Evolutionary conservation across 2,797 vertebrate species (phyloP).

Genomic region (Tangara arthus): DNA sequence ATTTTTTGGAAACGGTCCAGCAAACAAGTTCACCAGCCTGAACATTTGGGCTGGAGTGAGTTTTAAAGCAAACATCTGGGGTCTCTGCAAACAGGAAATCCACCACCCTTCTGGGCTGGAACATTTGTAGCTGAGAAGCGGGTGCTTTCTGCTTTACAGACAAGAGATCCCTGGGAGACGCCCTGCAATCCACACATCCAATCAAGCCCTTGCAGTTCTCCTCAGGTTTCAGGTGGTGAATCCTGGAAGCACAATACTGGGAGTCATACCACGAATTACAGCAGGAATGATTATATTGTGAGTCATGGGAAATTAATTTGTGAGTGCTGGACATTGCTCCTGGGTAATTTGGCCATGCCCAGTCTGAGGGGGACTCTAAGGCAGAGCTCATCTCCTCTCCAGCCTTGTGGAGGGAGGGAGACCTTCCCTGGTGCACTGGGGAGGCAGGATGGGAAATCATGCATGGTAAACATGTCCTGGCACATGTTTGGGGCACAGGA

Average conservation of each 20-base stretch:
- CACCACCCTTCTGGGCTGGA: neutral
- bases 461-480: neutral
- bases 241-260: neutral
- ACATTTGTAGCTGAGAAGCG: neutral
- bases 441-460: rapidly evolving
- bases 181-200: neutral
- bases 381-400: neutral
- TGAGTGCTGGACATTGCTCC: slow-evolving; percentile 1
- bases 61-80: slow-evolving; percentile 48
- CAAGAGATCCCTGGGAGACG: neutral
- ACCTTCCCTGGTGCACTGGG: neutral
- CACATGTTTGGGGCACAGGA: neutral
- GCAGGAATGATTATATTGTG: neutral
- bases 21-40: neutral
- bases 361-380: neutral
- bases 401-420: rapidly evolving
- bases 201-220: neutral
- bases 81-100: slow-evolving; percentile 36
- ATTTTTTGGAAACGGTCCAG: slow-evolving; percentile 9
- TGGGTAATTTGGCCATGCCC: neutral
- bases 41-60: neutral
- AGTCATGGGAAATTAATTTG: slow-evolving; percentile 47
- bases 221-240: slow-evolving; percentile 34
- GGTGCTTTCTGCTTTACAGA: neutral
- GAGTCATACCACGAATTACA: neutral